phyloP scores from a whole-genome alignment of 2,113 vertebrate species.

The Mesoclemmys tuberculata region DNA sequence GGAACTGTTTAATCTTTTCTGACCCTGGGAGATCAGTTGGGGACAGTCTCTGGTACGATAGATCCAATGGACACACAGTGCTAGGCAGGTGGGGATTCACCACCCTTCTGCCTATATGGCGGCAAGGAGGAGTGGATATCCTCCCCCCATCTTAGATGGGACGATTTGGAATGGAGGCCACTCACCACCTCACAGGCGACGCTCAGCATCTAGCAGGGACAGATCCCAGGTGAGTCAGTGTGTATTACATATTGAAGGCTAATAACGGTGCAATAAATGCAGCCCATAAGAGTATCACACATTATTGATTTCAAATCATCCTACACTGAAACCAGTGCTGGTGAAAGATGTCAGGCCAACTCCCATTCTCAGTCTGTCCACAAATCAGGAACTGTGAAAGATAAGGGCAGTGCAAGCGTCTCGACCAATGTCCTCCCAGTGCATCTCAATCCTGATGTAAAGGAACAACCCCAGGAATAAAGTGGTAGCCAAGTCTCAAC shows the following conservation, averaged over 20 bases:
- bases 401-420: background rate
- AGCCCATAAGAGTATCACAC: background rate
- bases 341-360: background rate
- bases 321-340: background rate
- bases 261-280: background rate
- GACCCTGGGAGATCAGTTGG: background rate
- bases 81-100: background rate
- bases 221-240: background rate
- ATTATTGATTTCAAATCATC: background rate
- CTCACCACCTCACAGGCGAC: background rate
- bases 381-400: background rate
- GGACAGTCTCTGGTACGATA: background rate
- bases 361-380: background rate
- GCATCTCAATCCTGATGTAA: background rate
- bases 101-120: background rate
- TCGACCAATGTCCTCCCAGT: background rate
- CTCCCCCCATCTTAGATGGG: background rate
- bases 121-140: background rate
- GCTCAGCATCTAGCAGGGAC: background rate
- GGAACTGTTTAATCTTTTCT: background rate
- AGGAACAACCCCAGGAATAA: slow-evolving; percentile 17
- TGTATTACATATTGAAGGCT: background rate
- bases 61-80: background rate
- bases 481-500: slow-evolving; percentile 7
- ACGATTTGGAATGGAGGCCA: background rate